phyloP scores from a whole-genome alignment of 2,113 vertebrate genomes.

The Etheostoma spectabile region DNA sequence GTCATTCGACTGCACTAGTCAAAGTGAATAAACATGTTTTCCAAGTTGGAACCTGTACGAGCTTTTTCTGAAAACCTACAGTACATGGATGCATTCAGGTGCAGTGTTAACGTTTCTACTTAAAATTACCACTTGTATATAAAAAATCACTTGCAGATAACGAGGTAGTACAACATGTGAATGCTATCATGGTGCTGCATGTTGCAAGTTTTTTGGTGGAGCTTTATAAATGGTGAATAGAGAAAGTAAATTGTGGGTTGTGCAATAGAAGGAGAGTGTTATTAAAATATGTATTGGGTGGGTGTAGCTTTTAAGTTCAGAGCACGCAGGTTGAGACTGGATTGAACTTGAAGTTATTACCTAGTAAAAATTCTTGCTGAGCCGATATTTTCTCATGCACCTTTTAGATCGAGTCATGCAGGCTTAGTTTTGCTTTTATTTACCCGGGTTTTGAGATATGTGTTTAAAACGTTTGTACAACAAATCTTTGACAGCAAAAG shows the following conservation, averaged over 20 bases:
- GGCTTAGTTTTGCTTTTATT: not conserved
- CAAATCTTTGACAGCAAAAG: not conserved
- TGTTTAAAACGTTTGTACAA: not conserved
- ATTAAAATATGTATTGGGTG: too few species aligned
- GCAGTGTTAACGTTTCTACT: too few species aligned
- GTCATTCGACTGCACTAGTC: conserved; percentile 48
- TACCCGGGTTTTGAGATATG: not conserved
- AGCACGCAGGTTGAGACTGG: not conserved
- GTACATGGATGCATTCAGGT: not conserved
- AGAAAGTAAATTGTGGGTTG: not conserved
- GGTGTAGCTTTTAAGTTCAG: not conserved
- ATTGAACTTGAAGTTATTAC: not conserved
- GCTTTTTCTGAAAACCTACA: not conserved
- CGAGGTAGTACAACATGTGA: too few species aligned
- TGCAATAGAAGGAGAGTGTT: not conserved
- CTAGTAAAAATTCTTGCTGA: not conserved
- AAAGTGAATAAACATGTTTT: conserved; percentile 71
- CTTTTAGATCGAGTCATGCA: too few species aligned
- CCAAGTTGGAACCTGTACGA: conserved; percentile 26
- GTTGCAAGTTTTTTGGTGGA: not conserved
- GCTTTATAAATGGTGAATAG: not conserved
- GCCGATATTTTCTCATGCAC: not conserved
- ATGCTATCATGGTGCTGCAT: too few species aligned
- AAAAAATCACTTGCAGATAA: too few species aligned
- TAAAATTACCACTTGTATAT: too few species aligned